These are phyloP conservation scores for Netta rufina DNA, from an alignment of 2,797 vertebrate genomes.

Conservation along the genomic window DNA sequence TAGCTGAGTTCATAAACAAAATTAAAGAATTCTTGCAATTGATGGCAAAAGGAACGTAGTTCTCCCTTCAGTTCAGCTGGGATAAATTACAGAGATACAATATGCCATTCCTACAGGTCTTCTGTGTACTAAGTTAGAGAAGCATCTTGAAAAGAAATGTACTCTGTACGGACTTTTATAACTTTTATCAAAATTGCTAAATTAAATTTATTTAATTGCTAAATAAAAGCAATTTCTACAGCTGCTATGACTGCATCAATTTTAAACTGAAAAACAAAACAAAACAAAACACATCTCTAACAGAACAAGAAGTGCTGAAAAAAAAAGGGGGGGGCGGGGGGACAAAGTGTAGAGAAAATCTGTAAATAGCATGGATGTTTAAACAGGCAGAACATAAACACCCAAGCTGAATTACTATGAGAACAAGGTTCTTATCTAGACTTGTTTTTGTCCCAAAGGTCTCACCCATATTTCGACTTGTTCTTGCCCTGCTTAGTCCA, in stretches of 20 bases:
- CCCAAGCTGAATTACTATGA: not conserved
- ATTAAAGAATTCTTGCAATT: not conserved
- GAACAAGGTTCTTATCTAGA: not conserved
- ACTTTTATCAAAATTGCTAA: not conserved
- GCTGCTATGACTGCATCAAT: not conserved
- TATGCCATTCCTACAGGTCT: not conserved
- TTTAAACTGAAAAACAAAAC: not conserved
- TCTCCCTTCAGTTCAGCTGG: not conserved
- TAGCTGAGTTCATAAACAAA: not conserved
- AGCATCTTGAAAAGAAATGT: not conserved
- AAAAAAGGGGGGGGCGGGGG: too few relatives aligned
- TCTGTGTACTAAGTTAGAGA: not conserved
- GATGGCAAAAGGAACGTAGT: not conserved
- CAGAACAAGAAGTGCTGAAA: not conserved
- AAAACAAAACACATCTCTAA: not conserved
- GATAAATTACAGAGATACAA: not conserved
- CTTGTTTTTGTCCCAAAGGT: not conserved
- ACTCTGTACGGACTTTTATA: not conserved
- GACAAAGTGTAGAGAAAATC: not conserved
- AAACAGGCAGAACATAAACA: not conserved
- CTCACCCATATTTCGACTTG: not conserved
- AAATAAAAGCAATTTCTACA: conserved; percentile 15
- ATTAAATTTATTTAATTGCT: too few relatives aligned
- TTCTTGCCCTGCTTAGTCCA: not conserved
- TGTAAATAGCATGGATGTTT: not conserved